A percentile compares a stretch with the other conserved stretches of the same genome.
Conservation (phyloP, 2,888 invertebrate species). For the Cyclophora albipunctata region DNA sequence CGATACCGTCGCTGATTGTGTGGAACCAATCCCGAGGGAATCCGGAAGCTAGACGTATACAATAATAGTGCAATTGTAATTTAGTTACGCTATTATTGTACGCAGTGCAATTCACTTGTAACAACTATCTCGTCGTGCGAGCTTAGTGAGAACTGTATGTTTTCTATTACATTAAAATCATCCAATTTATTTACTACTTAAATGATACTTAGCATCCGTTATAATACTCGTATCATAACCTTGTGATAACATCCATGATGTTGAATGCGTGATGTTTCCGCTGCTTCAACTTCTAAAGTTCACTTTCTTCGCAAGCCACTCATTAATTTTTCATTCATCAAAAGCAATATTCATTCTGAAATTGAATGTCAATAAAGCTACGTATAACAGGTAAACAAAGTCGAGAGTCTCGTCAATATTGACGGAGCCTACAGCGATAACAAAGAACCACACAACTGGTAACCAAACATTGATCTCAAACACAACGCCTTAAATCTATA, state of each 20-base stretch:
- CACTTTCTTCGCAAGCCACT: no score
- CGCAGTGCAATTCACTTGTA: slow-evolving; percentile 2
- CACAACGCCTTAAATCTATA: slow-evolving; percentile 47
- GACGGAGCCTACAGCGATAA: slow-evolving; percentile 56
- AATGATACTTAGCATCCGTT: no score
- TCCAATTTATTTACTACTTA: no score
- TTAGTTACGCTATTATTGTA: slow-evolving; percentile 35
- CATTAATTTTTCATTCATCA: no score
- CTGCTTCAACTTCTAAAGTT: no score
- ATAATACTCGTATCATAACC: no score
- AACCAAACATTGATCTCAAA: slow-evolving; percentile 61
- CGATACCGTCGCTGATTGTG: slow-evolving; percentile 24
- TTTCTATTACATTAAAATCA: no score
- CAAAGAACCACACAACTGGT: slow-evolving; percentile 59
- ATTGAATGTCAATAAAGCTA: slow-evolving; percentile 1
- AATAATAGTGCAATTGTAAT: slow-evolving; percentile 64
- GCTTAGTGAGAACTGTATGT: background rate
- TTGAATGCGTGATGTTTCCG: no score
- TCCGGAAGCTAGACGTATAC: slow-evolving; percentile 57
- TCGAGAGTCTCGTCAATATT: slow-evolving; percentile 54
- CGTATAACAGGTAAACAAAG: slow-evolving; percentile 23
- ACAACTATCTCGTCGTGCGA: slow-evolving; percentile 1
- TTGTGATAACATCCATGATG: no score
- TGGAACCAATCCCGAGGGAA: slow-evolving; percentile 54
- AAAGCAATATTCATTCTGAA: background rate